These are phyloP conservation scores for Microplitis mediator DNA, from an alignment of 1,140 invertebrate species.

Conservation along the genomic window DNA sequence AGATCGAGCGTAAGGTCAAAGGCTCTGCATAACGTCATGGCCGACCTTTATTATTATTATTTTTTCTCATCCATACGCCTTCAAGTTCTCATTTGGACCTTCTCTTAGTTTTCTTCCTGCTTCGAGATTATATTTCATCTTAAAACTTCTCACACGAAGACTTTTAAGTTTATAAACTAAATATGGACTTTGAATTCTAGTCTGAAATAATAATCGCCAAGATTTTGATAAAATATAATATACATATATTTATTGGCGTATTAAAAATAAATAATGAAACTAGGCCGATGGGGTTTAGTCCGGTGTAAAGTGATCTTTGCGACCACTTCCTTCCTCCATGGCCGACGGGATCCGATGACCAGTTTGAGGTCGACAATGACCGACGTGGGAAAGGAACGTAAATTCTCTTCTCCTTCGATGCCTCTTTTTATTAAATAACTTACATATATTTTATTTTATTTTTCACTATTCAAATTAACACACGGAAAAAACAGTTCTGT, in stretches of 20 bases:
- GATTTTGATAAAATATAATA: constrained; percentile 18
- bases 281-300: constrained; percentile 10
- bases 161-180: constrained; percentile 8
- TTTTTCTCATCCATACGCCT: no score
- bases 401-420: constrained; percentile 26
- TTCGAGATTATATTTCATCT: constrained; percentile 32
- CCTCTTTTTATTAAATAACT: no score
- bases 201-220: not conserved
- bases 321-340: constrained; percentile 61
- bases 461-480: not conserved
- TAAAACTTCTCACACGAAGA: constrained; percentile 1
- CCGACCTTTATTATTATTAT: constrained; percentile 28
- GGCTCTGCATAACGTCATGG: constrained; percentile 60
- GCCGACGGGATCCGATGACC: constrained; percentile 57
- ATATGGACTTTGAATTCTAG: not conserved
- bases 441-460: not conserved
- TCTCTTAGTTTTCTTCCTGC: constrained; percentile 34
- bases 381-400: constrained; percentile 62
- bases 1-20: constrained; percentile 54
- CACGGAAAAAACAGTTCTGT: no score
- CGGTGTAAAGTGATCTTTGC: constrained; percentile 56
- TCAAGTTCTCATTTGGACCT: constrained; percentile 29
- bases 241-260: not conserved
- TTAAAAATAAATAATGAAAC: constrained; percentile 5
- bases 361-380: constrained; percentile 60